Evolutionary conservation across 1,140 invertebrate genomes (phyloP).

Genomic region (Camponotus vicinus): DNA sequence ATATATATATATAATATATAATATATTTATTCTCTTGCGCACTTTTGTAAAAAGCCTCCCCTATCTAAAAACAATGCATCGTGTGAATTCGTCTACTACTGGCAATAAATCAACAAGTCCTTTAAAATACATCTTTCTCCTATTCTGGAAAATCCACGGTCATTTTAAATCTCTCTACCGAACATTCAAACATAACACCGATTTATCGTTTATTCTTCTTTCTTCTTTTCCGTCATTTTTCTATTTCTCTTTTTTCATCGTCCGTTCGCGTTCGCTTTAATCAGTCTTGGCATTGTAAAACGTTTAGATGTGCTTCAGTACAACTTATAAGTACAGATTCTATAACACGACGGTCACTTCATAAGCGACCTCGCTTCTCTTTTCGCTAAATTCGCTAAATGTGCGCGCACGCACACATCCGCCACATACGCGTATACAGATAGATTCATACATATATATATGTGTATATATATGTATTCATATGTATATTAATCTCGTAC

Average conservation of each 20-base stretch:
- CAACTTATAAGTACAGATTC: conserved; percentile 70
- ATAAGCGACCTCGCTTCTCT: background rate
- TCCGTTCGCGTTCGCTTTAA: conserved; percentile 66
- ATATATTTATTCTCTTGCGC: conserved; percentile 78
- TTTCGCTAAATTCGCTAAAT: conserved; percentile 11
- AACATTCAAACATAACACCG: conserved; percentile 86
- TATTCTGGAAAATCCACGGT: conserved; percentile 80
- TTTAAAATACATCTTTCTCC: conserved; percentile 83
- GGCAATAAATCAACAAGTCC: conserved; percentile 84
- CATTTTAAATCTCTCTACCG: conserved; percentile 84
- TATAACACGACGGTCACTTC: conserved; percentile 57
- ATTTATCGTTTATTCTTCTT: conserved; percentile 76
- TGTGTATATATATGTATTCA: conserved; percentile 65
- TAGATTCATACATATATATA: conserved; percentile 75
- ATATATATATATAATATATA: conserved; percentile 51
- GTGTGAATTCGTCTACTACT: conserved; percentile 74
- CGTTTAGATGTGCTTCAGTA: conserved; percentile 78
- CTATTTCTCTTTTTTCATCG: conserved; percentile 48
- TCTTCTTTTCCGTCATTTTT: conserved; percentile 53
- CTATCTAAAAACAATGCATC: conserved; percentile 80
- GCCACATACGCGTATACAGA: conserved; percentile 74
- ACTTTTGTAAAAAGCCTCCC: conserved; percentile 83
- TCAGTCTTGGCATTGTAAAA: conserved; percentile 85
- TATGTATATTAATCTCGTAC: conserved; percentile 72
- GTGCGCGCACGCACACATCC: background rate